Evolutionary conservation across 2,113 vertebrate species (phyloP), one percentile per base, ranked within the genome.

Genomic region (Phylloscopus trochiloides): DNA sequence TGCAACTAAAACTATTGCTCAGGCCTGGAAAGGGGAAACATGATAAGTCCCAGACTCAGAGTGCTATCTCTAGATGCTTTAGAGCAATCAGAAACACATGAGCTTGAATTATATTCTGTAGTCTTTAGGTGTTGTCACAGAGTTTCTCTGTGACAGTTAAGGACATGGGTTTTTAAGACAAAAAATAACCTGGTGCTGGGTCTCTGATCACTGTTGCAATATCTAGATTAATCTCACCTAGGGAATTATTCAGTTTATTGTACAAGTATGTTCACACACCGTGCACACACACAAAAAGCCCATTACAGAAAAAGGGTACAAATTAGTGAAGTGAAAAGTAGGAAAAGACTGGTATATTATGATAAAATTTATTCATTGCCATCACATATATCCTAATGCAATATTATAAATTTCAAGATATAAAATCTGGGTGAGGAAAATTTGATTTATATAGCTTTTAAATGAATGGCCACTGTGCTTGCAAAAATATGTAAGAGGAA

Each of bases 1-100:
- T 92, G 40, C 91, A 91, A 88, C 84, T 92, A 94, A 92, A 97
- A 84, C 67, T 95, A 48, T 89, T 77, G 80, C 84, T 86, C 74
- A 47, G 79, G 70, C 38, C 68, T 91, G 76, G 84, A 90, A 76
- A 91, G 29, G 22, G 32, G 36, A 89, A 92, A 52, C 29, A 11
- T 93, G 92, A 90, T 68, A 82, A 96, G 43, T 94, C 79, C 81
- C 95, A 92, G 94, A 80, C 88, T 90, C 42, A 14, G 52, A 59
- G 32, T 80, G 65, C 58, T 85, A 91, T 93, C 94, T 88, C 58
- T 88, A 43, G 86, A 84, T 62, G 78, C 85, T 92, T 92, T 75
- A 72, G n/a, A 88, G 71, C 78, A 82, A 67, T 72, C 17, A 13
- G 65, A 83, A 95, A 76, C 93, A 87, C 84, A 73, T 68, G 71